A percentile compares a stretch with the other conserved stretches of the same genome.
Conservation (phyloP, 2,888 invertebrate species). For the Ferdinandea cuprea region DNA sequence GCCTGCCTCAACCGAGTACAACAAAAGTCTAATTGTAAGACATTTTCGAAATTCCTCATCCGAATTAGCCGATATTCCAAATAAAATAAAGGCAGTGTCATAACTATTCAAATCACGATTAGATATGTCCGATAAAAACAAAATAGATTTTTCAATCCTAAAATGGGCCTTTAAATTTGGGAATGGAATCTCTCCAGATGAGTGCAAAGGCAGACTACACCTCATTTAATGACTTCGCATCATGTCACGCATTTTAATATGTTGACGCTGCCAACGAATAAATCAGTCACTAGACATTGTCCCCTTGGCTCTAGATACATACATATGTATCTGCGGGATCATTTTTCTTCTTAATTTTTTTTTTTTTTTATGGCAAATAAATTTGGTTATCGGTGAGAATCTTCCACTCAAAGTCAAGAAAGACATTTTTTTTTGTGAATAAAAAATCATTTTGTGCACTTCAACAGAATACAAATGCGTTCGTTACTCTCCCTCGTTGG, state of each 20-base stretch:
- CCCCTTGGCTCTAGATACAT: background rate
- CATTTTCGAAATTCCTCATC: no score
- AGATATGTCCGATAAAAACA: background rate
- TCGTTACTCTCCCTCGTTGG: constrained; percentile 14
- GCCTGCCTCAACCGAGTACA: no score
- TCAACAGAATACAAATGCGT: constrained; percentile 56
- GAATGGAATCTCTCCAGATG: constrained; percentile 28
- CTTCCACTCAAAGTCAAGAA: constrained; percentile 36
- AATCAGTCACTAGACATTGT: constrained; percentile 22
- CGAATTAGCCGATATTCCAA: no score
- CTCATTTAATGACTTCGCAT: constrained; percentile 39
- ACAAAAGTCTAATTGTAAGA: no score
- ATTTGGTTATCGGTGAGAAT: constrained; percentile 60
- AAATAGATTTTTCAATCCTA: background rate
- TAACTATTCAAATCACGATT: constrained; percentile 19
- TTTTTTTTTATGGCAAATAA: constrained; percentile 57
- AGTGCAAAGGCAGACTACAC: constrained; percentile 30
- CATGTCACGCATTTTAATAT: constrained; percentile 55
- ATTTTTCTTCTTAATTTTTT: constrained; percentile 24
- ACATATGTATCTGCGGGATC: background rate
- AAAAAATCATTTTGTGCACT: background rate
- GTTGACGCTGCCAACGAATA: constrained; percentile 15
- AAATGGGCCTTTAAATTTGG: background rate
- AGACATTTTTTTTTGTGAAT: constrained; percentile 19
- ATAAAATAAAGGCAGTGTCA: background rate